Percentiles rank a stretch among this genome's conserved stretches.
These are phyloP conservation scores for Grapholita molesta DNA, from an alignment of 1,140 invertebrate species.

Conservation along the genomic window DNA sequence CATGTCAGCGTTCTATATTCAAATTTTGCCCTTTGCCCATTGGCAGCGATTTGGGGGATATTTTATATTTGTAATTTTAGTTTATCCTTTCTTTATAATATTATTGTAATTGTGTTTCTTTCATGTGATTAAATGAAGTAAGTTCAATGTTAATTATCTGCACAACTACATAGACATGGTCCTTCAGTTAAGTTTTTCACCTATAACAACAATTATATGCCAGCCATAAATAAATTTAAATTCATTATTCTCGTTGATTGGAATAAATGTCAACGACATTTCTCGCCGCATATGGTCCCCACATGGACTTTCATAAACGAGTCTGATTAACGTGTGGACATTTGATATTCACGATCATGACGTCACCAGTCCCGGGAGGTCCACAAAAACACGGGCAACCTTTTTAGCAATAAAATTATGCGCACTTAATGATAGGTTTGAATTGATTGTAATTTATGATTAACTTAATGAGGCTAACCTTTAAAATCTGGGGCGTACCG, in stretches of 20 bases:
- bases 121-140: too few relatives aligned
- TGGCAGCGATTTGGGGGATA: too few relatives aligned
- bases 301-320: not conserved
- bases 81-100: too few relatives aligned
- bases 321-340: not conserved
- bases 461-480: not conserved
- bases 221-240: not conserved
- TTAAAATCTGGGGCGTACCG: not conserved
- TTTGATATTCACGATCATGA: not conserved
- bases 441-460: not conserved
- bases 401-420: not conserved
- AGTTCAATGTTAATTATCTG: too few relatives aligned
- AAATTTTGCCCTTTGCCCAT: too few relatives aligned
- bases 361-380: slow-evolving; percentile 1
- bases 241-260: not conserved
- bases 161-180: too few relatives aligned
- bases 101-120: too few relatives aligned
- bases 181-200: too few relatives aligned
- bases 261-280: slow-evolving; percentile 2
- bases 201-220: not conserved
- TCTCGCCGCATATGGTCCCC: slow-evolving; percentile 4
- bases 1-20: too few relatives aligned
- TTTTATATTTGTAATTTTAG: too few relatives aligned
- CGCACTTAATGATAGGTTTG: not conserved
- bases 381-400: not conserved